Evolutionary conservation across 2,113 vertebrate species (phyloP).

Genomic region (Lethenteron camtschaticum): DNA sequence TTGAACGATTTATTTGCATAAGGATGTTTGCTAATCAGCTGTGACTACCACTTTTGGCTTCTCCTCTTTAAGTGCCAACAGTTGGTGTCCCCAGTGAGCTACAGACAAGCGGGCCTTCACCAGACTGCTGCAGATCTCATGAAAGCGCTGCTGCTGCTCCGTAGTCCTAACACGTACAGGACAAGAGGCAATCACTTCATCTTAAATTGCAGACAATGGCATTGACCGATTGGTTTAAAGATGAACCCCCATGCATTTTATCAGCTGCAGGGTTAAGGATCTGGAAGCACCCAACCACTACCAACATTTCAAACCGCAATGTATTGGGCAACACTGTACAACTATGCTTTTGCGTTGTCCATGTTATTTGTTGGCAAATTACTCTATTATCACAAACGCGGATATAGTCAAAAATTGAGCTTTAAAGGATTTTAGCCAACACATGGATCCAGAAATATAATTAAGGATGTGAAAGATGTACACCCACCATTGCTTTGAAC

Average conservation of each 20-base stretch:
- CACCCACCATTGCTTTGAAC: slow-evolving; percentile 78
- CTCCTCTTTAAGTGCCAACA: slow-evolving; percentile 73
- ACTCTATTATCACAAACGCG: too few species aligned
- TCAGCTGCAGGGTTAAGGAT: too few species aligned
- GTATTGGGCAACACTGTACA: too few species aligned
- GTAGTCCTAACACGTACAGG: slow-evolving; percentile 52
- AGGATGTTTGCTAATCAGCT: slow-evolving; percentile 7
- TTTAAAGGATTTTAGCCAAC: too few species aligned
- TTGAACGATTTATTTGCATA: not conserved
- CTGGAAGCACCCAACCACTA: too few species aligned
- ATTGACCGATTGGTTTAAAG: not conserved
- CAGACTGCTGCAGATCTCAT: slow-evolving; percentile 78
- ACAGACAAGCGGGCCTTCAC: slow-evolving; percentile 59
- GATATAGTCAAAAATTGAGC: too few species aligned
- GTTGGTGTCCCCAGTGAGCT: slow-evolving; percentile 67
- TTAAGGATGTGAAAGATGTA: not conserved
- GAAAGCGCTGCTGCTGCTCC: slow-evolving; percentile 87
- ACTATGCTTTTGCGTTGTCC: too few species aligned
- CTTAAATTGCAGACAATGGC: not conserved
- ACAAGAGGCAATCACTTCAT: not conserved
- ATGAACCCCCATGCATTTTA: not conserved
- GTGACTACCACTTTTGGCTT: slow-evolving; percentile 74
- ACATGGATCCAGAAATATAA: too few species aligned
- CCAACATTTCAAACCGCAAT: too few species aligned
- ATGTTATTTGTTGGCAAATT: too few species aligned